Base-by-base conservation (phyloP, 2,888 invertebrate species). In the Caenorhabditis imperialis region DNA sequence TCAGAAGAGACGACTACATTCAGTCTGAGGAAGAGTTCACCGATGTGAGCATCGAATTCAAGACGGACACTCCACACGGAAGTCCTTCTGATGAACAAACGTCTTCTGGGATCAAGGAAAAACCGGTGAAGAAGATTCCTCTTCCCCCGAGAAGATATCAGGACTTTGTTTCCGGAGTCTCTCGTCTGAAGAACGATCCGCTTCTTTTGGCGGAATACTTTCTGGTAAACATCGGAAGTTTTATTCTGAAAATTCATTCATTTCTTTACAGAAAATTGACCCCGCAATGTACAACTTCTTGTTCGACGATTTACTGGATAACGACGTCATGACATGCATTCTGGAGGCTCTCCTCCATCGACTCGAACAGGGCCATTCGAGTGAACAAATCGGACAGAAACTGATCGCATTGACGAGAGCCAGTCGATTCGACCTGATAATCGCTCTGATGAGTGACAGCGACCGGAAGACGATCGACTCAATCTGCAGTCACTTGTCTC, bases 241-340 rank as follows among this genome's bases (percentile, higher is more conserved):
- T 23, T 33, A 30, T 23, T 25, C 33, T 18, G 10, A 6, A 25
- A 51, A 14, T 23, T 3, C 14, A 27, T 2, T n/a, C 10, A 60
- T 6, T n/a, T 58, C 45, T 5, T 44, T 70, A 42, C 55, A 75
- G 75, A 42, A 33, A 27, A 75, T 75, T 37, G 45, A 60, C 6
- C n/a, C 22, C 0, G 33, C 18, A 14, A 23, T 16, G 3, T 75
- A 70, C 35, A 22, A 23, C 2, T n/a, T 23, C 1, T 44, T 81
- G 3, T 77, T 81, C 55, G 78, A 77, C 45, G 80, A 78, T 12
- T 55, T 81, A n/a, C 40, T 81, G 18, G 75, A 78, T 10, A 47
- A 65, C 25, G 40, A 37, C 4, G 16, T 35, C n/a, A 54, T 70
- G 12, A 50, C 74, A 5, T 33, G 51, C 22, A 42, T 78, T 10